Base-by-base conservation (phyloP, 2,113 vertebrate genomes). In the Pluvialis apricaria region DNA sequence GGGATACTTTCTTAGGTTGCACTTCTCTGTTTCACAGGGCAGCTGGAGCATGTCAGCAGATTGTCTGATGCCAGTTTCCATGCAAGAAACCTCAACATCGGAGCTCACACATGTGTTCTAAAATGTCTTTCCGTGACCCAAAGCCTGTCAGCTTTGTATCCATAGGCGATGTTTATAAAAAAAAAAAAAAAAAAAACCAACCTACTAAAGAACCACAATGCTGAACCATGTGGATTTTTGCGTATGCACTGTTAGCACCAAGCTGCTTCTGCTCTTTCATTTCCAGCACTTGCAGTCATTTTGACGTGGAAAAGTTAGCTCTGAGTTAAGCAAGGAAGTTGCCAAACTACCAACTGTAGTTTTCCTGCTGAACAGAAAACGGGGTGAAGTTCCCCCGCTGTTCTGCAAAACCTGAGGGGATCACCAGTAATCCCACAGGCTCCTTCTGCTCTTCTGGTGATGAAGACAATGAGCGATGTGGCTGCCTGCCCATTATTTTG, bases 371-470 rank as follows among this genome's bases (percentile, higher is more conserved):
- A 75, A 44, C 25, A 57, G 28, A 85, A 94, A 92, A 89, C 11
- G 47, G 36, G 60, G 61, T 88, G 78, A 95, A 82, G 60, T 86
- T 97, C 32, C 54, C 54, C 32, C 31, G 26, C 84, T 88, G 69
- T 17, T 94, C 61, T 86, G n/a, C 1, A 4, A 79, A 92, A 84
- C 52, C n/a, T 47, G 55, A 20, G 81, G 29, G 79, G 90, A 83
- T 85, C 92, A 87, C 58, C 38, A 87, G 54, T 19, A 89, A 81
- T 83, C 83, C 86, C 29, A 57, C 66, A 87, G 88, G 55, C 61
- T 89, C 21, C 38, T 60, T 94, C 78, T 96, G 96, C 81, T 90
- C 71, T 88, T 95, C 75, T 96, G 75, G 81, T 78, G 84, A 88
- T 94, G 93, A 96, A 96, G 76, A 64, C n/a, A 10, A 61, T 4